Base-by-base conservation (phyloP, 2,888 invertebrate genomes). In the Leucophenga montana region DNA sequence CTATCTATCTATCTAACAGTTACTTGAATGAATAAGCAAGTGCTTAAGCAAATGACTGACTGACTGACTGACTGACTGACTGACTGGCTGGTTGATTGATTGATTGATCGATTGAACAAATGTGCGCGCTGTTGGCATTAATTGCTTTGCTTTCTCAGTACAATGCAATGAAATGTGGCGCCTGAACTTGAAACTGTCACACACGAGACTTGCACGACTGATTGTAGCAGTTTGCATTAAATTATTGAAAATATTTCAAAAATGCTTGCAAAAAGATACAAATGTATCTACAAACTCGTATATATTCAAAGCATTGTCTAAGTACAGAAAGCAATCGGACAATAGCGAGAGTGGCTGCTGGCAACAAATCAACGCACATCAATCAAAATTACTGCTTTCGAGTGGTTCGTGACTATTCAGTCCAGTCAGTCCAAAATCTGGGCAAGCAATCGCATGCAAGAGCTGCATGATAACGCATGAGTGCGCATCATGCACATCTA, bases 141-240 rank as follows among this genome's bases (percentile, higher is more conserved):
- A 48, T 22, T 20, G 62, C n/a, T 39, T 22, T 22, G 18, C 61
- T 18, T 61, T 44, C 33, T 39, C 39, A 16, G 18, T 39, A 48
- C 14, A 22, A 14, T 16, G 31, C 8, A n/a, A 6, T 20, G n/a
- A 2, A 27, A 2, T 6, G 44, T 48, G 62, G 61, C 61, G 61
- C 61, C 61, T 64, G 62, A 48, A 64, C 62, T 64, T 46, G 62
- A 64, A 64, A 64, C 46, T 64, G 62, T 22, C 46, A 64, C 46
- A 64, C n/a, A 8, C 33, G 33, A 59, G 59, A 18, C 50, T 50
- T 16, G 6, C 16, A 4, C 18, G 50, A 50, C 4, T 50, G 4
- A n/a, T 50, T 13, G 50, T 50, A 16, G 50, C 18, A 16, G 1
- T 50, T 50, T 50, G n/a, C 18, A 16, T 50, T 11, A 18, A 50